These are phyloP conservation scores for Stichodactyla mertensii DNA, from an alignment of 64 coral and sea anemone species.

Conservation along the genomic window DNA sequence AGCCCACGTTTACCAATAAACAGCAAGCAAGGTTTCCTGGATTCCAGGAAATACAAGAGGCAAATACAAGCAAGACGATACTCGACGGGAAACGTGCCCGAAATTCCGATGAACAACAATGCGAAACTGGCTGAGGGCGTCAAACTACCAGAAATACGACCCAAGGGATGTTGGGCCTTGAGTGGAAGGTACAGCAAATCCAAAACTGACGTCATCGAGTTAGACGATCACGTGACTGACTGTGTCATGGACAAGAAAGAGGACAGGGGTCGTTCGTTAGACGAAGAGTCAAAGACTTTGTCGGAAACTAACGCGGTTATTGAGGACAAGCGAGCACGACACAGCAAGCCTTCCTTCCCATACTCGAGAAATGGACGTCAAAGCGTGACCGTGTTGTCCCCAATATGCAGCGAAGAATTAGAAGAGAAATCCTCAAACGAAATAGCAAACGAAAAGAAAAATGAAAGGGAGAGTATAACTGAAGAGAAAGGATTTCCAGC, in stretches of 20 bases:
- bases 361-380: background rate
- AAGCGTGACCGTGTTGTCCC: background rate
- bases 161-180: background rate
- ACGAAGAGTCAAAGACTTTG: background rate
- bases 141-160: background rate
- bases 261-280: background rate
- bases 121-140: background rate
- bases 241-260: background rate
- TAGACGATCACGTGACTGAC: background rate
- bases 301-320: background rate
- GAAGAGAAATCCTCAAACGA: background rate
- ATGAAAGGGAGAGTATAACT: background rate
- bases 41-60: background rate
- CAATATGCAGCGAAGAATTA: background rate
- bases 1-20: too few species aligned
- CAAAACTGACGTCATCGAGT: background rate
- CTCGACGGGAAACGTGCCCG: background rate
- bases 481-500: too few species aligned
- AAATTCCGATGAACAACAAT: background rate
- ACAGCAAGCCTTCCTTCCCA: background rate
- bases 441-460: background rate
- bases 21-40: background rate
- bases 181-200: background rate
- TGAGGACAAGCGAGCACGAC: background rate
- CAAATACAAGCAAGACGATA: background rate